Percentiles rank a stretch among this genome's conserved stretches.
Conservation (phyloP, 2,888 invertebrate species). For the Margaritifera margaritifera region DNA sequence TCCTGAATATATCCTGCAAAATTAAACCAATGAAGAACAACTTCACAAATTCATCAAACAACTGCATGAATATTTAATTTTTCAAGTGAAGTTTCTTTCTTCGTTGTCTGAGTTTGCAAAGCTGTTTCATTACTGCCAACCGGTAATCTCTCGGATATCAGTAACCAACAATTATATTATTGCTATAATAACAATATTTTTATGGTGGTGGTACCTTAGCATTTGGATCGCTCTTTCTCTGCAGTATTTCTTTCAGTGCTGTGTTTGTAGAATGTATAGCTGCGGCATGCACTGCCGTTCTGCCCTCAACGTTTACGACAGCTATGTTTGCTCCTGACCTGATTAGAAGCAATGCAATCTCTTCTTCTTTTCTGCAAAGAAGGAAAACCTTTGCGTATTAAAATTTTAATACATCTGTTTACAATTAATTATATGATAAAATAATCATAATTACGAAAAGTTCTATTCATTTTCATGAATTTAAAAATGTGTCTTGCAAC, state of each 20-base stretch:
- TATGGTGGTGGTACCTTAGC: conserved; percentile 74
- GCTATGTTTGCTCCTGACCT: conserved; percentile 82
- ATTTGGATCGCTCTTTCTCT: conserved; percentile 81
- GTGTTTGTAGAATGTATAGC: conserved; percentile 86
- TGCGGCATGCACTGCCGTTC: conserved; percentile 87
- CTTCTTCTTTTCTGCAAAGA: conserved; percentile 73
- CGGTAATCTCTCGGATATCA: too few species aligned
- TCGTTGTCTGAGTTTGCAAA: too few species aligned
- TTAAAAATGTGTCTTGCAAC: background rate
- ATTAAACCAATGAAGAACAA: too few species aligned
- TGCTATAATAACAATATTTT: too few species aligned
- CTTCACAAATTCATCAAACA: too few species aligned
- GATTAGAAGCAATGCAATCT: conserved; percentile 80
- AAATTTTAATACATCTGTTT: background rate
- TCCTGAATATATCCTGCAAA: too few species aligned
- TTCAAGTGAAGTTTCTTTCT: too few species aligned
- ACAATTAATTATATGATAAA: background rate
- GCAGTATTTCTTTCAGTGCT: conserved; percentile 82
- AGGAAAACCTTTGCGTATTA: background rate
- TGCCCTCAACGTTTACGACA: conserved; percentile 83
- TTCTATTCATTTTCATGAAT: too few species aligned
- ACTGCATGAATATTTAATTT: too few species aligned
- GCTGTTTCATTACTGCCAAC: too few species aligned
- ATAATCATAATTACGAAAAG: background rate
- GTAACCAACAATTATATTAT: background rate